Conservation (phyloP, 30 jellyfish, hydroid and myxozoan species). For the Aurelia coerulea region DNA sequence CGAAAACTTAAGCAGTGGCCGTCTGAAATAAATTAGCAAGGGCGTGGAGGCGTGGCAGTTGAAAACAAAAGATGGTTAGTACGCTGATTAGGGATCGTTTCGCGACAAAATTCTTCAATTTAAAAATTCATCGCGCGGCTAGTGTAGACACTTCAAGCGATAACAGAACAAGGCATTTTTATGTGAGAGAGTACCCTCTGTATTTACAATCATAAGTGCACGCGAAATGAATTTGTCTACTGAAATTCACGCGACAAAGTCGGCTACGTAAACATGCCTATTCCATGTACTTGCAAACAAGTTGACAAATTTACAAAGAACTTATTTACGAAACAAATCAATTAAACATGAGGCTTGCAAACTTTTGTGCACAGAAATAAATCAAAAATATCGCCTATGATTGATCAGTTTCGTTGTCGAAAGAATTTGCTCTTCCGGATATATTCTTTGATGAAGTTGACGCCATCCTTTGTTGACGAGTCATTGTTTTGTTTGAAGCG, state of each 20-base stretch:
- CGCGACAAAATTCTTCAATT: too few species aligned
- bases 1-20: too few species aligned
- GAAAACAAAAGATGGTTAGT: too few species aligned
- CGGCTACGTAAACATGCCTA: neutral
- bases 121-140: too few species aligned
- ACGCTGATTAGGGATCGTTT: too few species aligned
- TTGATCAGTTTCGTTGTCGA: neutral
- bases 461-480: neutral
- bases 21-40: too few species aligned
- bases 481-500: neutral
- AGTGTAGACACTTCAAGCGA: too few species aligned
- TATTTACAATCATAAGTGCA: neutral
- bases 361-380: neutral
- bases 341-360: neutral
- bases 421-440: neutral
- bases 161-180: too few species aligned
- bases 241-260: neutral
- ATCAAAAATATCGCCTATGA: neutral
- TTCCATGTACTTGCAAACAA: neutral
- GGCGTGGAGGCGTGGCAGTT: too few species aligned
- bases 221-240: neutral
- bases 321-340: neutral
- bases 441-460: neutral
- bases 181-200: conserved; percentile 1
- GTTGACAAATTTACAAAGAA: neutral